Conservation (phyloP, 2,888 invertebrate species). For the Leucania comma region DNA sequence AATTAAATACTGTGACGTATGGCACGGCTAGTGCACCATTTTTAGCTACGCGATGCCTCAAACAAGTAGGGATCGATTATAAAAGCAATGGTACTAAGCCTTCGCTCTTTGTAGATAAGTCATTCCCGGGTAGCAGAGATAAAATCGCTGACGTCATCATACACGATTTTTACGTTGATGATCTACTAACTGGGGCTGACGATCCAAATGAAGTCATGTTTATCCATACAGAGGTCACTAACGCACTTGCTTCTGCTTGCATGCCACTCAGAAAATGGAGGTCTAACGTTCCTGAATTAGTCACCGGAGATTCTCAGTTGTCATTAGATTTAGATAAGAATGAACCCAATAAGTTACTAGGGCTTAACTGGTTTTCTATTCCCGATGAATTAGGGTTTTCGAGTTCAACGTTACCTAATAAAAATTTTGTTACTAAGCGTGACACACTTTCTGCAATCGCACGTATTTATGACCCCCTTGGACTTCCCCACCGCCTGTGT, state of each 20-base stretch:
- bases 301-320: neutral
- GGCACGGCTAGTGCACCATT: neutral
- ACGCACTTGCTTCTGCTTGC: constrained; percentile 14
- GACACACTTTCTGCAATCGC: neutral
- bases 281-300: too few species aligned
- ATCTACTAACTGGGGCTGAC: neutral
- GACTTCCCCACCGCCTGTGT: too few species aligned
- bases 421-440: neutral
- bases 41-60: neutral
- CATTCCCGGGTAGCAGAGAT: neutral
- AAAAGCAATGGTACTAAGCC: too few species aligned
- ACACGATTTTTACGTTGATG: neutral
- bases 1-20: neutral
- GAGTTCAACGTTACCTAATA: neutral
- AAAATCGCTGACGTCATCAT: neutral
- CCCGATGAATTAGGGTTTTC: neutral
- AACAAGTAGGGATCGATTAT: neutral
- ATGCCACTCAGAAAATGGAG: constrained; percentile 12
- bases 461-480: neutral
- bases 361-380: neutral
- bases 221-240: constrained; percentile 4
- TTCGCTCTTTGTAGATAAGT: too few species aligned
- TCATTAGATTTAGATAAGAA: neutral
- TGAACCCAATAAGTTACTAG: constrained; percentile 1
- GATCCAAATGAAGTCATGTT: constrained; percentile 43